Evolutionary conservation across 2,888 invertebrate species (phyloP), one percentile per base, ranked within the genome.

Genomic region (Tipula unca): DNA sequence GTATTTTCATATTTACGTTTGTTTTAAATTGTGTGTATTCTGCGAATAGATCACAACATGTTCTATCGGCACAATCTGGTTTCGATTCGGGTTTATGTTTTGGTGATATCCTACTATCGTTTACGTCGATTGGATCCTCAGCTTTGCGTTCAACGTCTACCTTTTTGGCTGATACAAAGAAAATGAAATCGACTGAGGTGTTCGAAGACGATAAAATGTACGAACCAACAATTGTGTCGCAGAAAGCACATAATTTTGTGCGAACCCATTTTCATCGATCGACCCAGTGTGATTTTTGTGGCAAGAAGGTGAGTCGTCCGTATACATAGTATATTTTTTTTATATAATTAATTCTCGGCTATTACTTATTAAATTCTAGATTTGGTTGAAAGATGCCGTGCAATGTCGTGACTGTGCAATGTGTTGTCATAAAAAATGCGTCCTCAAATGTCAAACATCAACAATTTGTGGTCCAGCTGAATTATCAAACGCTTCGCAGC

Each of bases 401-500:
- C 96, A 97, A 89, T 99, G 99, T 91, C 93, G 94, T 85, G 94
- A 95, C 87, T 99, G 99, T 89, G 94, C 94, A 0, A 94, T 98
- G 92, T 96, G 97, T 87, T 98, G 98, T 89, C 99, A 99, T 91
- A 98, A 98, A 91, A 99, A 99, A 90, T 99, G 99, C 91, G 95
- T 97, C 87, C 94, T 94, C 10, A 96, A 97, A 89, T 98, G 98
- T 90, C 96, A 95, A 89, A 92, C 93, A 85, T 93, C 94, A 86
- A 94, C 94, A 17, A 92, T 92, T n/a, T 95, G 95, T 87, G 92
- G 92, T 0, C 92, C 92, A 0, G 89, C 89, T 14, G 91, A 91
- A 88, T 48, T 86, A 3, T 85, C 84, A 86, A 17, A 5, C 36
- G 1, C 84, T n/a, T 83, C 36, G 6, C 90, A 90, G 86, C 92